Percentiles rank a stretch among this genome's conserved stretches.
phyloP scores from a whole-genome alignment of 2,113 vertebrate species.

The Caranx ignobilis region DNA sequence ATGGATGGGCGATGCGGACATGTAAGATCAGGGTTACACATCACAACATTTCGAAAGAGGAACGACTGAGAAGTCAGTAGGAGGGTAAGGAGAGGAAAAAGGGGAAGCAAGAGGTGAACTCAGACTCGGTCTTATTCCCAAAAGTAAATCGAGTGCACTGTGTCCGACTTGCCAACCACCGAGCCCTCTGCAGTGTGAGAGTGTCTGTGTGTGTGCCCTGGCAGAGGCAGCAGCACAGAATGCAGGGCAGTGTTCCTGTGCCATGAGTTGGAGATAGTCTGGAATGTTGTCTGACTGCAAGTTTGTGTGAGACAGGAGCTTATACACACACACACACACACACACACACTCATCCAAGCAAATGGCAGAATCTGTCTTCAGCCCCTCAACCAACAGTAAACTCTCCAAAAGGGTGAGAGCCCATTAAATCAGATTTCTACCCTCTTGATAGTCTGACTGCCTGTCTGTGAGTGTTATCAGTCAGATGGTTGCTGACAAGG shows the following conservation, averaged over 20 bases:
- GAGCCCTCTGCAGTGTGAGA: constrained; percentile 8
- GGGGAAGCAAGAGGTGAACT: constrained; percentile 18
- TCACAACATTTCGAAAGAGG: constrained; percentile 57
- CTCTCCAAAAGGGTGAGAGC: constrained; percentile 19
- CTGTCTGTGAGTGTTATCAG: not conserved
- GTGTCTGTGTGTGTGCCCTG: constrained; percentile 27
- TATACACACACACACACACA: constrained; percentile 6
- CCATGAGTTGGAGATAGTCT: constrained; percentile 62
- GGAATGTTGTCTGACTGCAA: constrained; percentile 78
- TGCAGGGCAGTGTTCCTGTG: constrained; percentile 52
- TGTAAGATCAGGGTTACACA: constrained; percentile 74
- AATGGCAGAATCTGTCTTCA: constrained; percentile 45
- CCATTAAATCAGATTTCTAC: constrained; percentile 34
- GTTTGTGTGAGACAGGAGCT: constrained; percentile 62
- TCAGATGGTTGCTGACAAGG: not conserved
- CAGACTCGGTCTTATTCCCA: constrained; percentile 43
- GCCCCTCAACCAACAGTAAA: constrained; percentile 21
- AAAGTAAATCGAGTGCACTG: constrained; percentile 34
- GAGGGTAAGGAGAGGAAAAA: constrained; percentile 27
- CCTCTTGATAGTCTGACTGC: constrained; percentile 12
- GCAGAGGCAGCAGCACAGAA: constrained; percentile 37
- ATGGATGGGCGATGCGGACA: constrained; percentile 24
- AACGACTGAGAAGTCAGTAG: constrained; percentile 31
- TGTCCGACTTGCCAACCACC: constrained; percentile 16
- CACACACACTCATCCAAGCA: constrained; percentile 16